Evolutionary conservation across 2,113 vertebrate species (phyloP).

Genomic region (Chamaetylas fuelleborni): DNA sequence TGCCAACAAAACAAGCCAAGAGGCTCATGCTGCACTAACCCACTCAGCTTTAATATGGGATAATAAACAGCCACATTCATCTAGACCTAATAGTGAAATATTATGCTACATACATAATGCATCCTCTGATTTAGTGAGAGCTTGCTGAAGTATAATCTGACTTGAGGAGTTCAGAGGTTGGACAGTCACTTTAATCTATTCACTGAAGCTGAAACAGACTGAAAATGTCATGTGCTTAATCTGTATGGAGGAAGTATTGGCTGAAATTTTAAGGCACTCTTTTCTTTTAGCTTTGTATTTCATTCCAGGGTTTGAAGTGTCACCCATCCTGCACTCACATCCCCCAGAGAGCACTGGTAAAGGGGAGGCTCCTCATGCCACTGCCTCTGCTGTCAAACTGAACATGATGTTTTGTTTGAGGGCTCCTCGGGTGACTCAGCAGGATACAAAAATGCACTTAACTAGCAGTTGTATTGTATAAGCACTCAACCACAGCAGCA

Average conservation of each 20-base stretch:
- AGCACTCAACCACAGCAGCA: background rate
- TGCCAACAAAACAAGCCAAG: background rate
- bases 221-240: background rate
- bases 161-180: background rate
- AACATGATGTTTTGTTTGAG: background rate
- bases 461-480: constrained; percentile 22
- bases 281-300: background rate
- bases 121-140: background rate
- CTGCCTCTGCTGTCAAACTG: background rate
- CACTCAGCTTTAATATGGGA: background rate
- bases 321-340: background rate
- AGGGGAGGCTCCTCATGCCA: background rate
- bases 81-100: background rate
- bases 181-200: background rate
- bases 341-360: background rate
- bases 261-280: background rate
- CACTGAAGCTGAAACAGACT: constrained; percentile 27
- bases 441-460: constrained; percentile 23
- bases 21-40: background rate
- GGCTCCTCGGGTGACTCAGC: constrained; percentile 35
- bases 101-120: background rate
- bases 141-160: background rate
- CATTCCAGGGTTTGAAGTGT: background rate
- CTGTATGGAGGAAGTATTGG: background rate
- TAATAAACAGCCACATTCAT: background rate